These are phyloP conservation scores for Aporophyla lueneburgensis DNA, from an alignment of 2,888 invertebrate species.

Conservation along the genomic window DNA sequence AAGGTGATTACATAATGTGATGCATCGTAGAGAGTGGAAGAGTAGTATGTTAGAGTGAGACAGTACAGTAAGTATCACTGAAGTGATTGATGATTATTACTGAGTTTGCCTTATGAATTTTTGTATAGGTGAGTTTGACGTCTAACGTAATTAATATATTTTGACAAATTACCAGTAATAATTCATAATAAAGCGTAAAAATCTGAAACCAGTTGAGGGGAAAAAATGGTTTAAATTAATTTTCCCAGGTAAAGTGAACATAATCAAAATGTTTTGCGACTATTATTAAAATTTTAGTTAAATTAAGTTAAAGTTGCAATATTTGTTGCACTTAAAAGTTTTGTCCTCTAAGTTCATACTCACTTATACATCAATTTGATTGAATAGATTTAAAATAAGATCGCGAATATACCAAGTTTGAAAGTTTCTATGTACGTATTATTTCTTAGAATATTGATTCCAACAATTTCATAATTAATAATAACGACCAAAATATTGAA, in stretches of 20 bases:
- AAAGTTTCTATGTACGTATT: slow-evolving; percentile 46
- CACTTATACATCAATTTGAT: slow-evolving; percentile 64
- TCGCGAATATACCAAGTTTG: slow-evolving; percentile 52
- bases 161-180: slow-evolving; percentile 49
- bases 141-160: slow-evolving; percentile 39
- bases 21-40: slow-evolving; percentile 75
- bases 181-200: slow-evolving; percentile 23
- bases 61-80: slow-evolving; percentile 48
- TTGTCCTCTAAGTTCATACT: slow-evolving; percentile 26
- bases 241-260: neutral
- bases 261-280: neutral
- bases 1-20: slow-evolving; percentile 84
- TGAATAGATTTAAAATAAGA: slow-evolving; percentile 57
- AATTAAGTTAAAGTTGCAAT: slow-evolving; percentile 3
- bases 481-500: slow-evolving; percentile 66
- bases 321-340: neutral
- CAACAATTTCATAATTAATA: slow-evolving; percentile 58
- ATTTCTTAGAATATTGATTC: slow-evolving; percentile 44
- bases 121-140: slow-evolving; percentile 70
- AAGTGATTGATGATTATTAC: slow-evolving; percentile 64
- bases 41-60: slow-evolving; percentile 66
- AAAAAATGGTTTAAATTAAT: neutral
- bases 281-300: neutral
- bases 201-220: neutral
- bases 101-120: slow-evolving; percentile 74